Base-by-base conservation (phyloP, 2,888 invertebrate species). In the Chloromyia formosa region DNA sequence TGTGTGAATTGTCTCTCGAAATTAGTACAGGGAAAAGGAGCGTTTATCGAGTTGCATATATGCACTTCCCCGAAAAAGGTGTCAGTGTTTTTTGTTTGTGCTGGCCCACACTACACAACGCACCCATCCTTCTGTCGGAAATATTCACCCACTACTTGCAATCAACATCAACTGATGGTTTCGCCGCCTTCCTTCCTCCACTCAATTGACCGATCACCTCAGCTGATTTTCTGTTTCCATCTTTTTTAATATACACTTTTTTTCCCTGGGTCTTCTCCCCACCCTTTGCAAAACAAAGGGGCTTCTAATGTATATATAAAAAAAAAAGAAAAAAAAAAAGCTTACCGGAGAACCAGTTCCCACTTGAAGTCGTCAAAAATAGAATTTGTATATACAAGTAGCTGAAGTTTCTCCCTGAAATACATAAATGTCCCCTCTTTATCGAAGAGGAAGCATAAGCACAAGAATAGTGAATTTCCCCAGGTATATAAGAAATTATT, bases 151-250 rank as follows among this genome's bases (percentile, higher is more conserved):
- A 10, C 23, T 49, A 49, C 49, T 49, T 49, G 49, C 49, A 49
- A 7, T 12, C 49, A 49, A n/a, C 49, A 49, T 12, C 3, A 3
- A 18, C 56, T 58, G 61, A 64, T 40, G 18, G n/a, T 7, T 40
- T 42, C 16, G 16, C 42, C 1, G 56, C 12, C 14, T 54, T 58
- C 58, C 16, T 40, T 22, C 56, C 1, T 58, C 14, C 20, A 42
- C 22, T 49, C 49, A n/a, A 42, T 62, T 62, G 56, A 40, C 62
- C 40, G 60, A 42, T 18, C 18, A 40, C 62, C 68, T 60, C 74
- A 74, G 74, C 74, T 74, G 74, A 68, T 74, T 68, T 74, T 60
- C 23, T 56, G 49, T 49, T 49, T 69, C 42, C 35, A 40, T 45
- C 14, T 40, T n/a, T 49, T 53, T 35, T 58, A 45, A 22, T 27